Evolutionary conservation across 2,888 invertebrate genomes (phyloP).

Genomic region (Andrena dorsata): DNA sequence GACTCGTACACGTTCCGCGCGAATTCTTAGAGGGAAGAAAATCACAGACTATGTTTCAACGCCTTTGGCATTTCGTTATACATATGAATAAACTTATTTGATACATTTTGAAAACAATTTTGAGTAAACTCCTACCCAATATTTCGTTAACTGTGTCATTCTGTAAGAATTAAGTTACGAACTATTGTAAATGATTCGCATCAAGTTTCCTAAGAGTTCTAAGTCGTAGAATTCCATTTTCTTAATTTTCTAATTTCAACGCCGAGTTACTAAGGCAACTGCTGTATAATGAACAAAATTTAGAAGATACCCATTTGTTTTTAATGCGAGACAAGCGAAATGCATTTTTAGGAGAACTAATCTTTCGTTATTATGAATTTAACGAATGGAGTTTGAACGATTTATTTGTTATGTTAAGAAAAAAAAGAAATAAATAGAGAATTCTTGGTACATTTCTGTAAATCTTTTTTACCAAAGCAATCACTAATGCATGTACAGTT

Average conservation of each 20-base stretch:
- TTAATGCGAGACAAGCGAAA: neutral
- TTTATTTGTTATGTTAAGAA: constrained; percentile 23
- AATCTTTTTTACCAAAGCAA: neutral
- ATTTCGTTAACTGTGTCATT: constrained; percentile 30
- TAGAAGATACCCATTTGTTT: neutral
- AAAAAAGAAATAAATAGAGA: constrained; percentile 9
- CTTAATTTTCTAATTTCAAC: constrained; percentile 21
- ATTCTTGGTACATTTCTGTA: constrained; percentile 22
- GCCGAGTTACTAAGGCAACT: constrained; percentile 42
- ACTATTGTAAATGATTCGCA: constrained; percentile 11
- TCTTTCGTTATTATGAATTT: constrained; percentile 16
- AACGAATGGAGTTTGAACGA: neutral
- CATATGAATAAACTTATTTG: constrained; percentile 67
- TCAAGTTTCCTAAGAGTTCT: constrained; percentile 12
- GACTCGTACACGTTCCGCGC: constrained; percentile 26
- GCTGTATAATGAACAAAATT: neutral
- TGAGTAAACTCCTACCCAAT: constrained; percentile 54
- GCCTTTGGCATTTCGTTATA: constrained; percentile 59
- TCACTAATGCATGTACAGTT: neutral
- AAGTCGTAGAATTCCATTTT: constrained; percentile 5
- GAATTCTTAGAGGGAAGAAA: constrained; percentile 37
- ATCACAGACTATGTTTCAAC: constrained; percentile 53
- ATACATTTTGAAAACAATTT: constrained; percentile 65
- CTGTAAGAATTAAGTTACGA: constrained; percentile 9
- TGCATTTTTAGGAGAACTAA: constrained; percentile 10